These are phyloP conservation scores for Mastigias papua DNA, from an alignment of 30 jellyfish, hydroid and myxozoan species.

Conservation along the genomic window DNA sequence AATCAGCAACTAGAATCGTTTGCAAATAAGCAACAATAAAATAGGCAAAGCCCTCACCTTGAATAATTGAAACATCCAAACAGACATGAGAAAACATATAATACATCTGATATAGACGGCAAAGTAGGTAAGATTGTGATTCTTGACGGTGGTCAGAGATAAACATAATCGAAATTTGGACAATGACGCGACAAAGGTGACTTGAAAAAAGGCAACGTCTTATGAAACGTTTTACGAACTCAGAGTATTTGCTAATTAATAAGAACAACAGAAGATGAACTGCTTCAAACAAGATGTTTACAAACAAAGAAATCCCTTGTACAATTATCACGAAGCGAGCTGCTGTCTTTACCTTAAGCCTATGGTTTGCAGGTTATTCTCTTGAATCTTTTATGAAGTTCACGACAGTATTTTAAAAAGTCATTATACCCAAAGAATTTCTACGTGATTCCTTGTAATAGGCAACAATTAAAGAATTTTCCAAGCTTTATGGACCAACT, in stretches of 20 bases:
- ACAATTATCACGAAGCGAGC: not conserved
- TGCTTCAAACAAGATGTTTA: not conserved
- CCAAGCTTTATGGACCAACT: not conserved
- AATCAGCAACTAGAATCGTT: too few relatives aligned
- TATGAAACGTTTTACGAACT: not conserved
- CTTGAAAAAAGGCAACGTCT: not conserved
- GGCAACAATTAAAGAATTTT: not conserved
- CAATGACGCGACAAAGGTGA: not conserved
- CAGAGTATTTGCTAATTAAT: not conserved
- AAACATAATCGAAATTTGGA: too few relatives aligned
- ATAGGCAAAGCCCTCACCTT: too few relatives aligned
- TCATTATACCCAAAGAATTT: not conserved
- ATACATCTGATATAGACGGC: too few relatives aligned
- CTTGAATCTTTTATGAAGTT: slow-evolving; percentile 4
- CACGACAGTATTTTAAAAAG: not conserved
- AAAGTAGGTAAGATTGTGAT: too few relatives aligned
- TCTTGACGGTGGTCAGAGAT: too few relatives aligned
- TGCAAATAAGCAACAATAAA: too few relatives aligned
- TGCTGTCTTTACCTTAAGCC: not conserved
- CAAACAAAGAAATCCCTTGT: not conserved
- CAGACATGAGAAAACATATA: too few relatives aligned
- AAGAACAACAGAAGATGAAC: not conserved
- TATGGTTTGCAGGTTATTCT: slow-evolving; percentile 4
- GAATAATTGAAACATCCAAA: too few relatives aligned
- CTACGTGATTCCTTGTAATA: not conserved